Base-by-base conservation (phyloP, 2,888 invertebrate genomes). In the Microplitis manilae region DNA sequence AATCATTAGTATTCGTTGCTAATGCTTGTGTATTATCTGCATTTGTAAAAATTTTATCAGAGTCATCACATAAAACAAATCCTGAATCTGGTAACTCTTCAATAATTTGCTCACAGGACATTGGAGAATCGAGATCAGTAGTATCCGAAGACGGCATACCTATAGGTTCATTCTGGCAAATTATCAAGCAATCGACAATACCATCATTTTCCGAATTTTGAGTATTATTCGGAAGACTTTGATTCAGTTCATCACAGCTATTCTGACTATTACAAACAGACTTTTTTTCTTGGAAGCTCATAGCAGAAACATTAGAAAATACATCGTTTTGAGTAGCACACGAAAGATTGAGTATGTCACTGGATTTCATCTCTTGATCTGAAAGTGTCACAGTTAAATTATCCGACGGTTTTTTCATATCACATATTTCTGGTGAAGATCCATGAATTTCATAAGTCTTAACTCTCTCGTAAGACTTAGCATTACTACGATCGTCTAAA, bases 81-180 rank as follows among this genome's bases (percentile, higher is more conserved):
- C 86, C 89, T 15, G 89, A 87, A 76, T 88, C 87, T 0, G 87
- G 86, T 4, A 88, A 72, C 72, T 87, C 86, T 64, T 88, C 88
- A 72, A 86, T 84, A 0, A 87, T 88, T 68, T 88, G 89, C 69
- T 89, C 89, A 77, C 86, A 90, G 2, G 88, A 88, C 90, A 89
- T 90, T 2, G 88, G 87, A 2, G 89, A 89, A 77, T 90, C 89
- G 8, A 88, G 83, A 78, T 89, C 89, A 6, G 88, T 88, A 6
- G 84, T 81, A 73, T 81, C 87, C 9, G 87, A 87, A 62, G 83
- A 82, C 6, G 84, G 84, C 59, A 85, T 50, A 6, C 81, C 83
- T 6, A 79, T 73, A 6, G 70, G 50, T 59, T 79, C 86, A 79
- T 82, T 82, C 41, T 79, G 79, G 6, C 83, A 83, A 17, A 82